Percentiles rank a stretch among this genome's conserved stretches.
phyloP scores from a whole-genome alignment of 2,113 vertebrate species.

The Pyrgilauda ruficollis region DNA sequence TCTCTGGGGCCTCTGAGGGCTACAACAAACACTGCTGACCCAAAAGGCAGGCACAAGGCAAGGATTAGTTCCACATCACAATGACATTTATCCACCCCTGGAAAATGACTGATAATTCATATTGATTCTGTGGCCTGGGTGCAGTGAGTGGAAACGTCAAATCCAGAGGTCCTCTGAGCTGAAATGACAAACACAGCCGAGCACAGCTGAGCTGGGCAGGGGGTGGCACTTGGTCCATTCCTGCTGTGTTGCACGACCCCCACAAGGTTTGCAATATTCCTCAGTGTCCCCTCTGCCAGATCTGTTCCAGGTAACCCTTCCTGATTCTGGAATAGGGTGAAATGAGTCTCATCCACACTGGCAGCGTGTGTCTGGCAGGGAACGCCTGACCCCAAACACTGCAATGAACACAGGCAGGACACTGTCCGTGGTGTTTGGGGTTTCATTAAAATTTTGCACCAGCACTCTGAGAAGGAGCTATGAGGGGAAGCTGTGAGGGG shows the following conservation, averaged over 20 bases:
- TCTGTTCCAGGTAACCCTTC: neutral
- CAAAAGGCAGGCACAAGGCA: neutral
- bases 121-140: conserved; percentile 7
- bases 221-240: neutral
- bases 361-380: fast-evolving
- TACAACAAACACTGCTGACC: neutral
- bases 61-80: neutral
- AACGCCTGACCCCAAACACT: too few species aligned
- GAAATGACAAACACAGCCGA: neutral
- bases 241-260: neutral
- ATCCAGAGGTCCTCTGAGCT: neutral
- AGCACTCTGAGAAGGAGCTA: neutral
- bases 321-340: neutral
- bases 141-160: conserved; percentile 10
- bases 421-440: fast-evolving
- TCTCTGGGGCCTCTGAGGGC: neutral
- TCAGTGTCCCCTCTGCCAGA: neutral
- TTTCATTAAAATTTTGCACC: fast-evolving
- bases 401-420: fast-evolving
- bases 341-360: fast-evolving
- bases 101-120: conserved; percentile 45
- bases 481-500: too few species aligned
- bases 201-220: neutral
- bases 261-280: neutral
- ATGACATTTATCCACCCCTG: conserved; percentile 26